Conservation (phyloP, 1,140 invertebrate species). For the Heliconius hermathena region DNA sequence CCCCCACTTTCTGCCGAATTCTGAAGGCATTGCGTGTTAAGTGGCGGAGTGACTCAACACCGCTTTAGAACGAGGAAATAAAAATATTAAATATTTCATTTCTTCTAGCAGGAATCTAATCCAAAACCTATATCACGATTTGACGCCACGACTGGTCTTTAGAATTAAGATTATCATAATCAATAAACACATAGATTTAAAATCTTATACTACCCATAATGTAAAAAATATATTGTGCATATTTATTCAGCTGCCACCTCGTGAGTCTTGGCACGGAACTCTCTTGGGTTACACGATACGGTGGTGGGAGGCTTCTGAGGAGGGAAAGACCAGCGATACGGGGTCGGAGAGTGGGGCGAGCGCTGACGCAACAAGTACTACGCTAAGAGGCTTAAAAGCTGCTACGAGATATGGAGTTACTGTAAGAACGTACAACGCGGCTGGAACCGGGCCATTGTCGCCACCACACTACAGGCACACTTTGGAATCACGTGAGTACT, state of each 20-base stretch:
- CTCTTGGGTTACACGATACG: slow-evolving; percentile 90
- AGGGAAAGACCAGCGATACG: slow-evolving; percentile 55
- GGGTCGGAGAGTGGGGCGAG: slow-evolving; percentile 82
- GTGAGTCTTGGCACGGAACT: slow-evolving; percentile 90
- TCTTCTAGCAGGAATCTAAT: background rate
- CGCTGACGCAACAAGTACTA: slow-evolving; percentile 83
- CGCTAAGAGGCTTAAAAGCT: slow-evolving; percentile 87
- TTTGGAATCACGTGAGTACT: slow-evolving; percentile 88
- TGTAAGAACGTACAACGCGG: slow-evolving; percentile 93
- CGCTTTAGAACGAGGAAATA: background rate
- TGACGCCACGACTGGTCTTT: too few species aligned
- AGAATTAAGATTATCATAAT: too few species aligned
- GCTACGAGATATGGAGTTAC: slow-evolving; percentile 92
- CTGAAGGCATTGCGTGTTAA: too few species aligned
- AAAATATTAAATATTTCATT: background rate
- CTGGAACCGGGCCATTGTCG: slow-evolving; percentile 92
- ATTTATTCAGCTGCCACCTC: slow-evolving; percentile 82
- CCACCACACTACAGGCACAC: slow-evolving; percentile 89
- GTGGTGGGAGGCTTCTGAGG: slow-evolving; percentile 83
- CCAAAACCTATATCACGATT: too few species aligned
- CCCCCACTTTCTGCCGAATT: too few species aligned
- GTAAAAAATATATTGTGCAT: background rate
- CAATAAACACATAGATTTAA: background rate
- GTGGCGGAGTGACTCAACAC: too few species aligned
- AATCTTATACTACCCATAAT: too few species aligned